Base-by-base conservation (phyloP, 2,888 invertebrate species). In the Deilephila porcellus region DNA sequence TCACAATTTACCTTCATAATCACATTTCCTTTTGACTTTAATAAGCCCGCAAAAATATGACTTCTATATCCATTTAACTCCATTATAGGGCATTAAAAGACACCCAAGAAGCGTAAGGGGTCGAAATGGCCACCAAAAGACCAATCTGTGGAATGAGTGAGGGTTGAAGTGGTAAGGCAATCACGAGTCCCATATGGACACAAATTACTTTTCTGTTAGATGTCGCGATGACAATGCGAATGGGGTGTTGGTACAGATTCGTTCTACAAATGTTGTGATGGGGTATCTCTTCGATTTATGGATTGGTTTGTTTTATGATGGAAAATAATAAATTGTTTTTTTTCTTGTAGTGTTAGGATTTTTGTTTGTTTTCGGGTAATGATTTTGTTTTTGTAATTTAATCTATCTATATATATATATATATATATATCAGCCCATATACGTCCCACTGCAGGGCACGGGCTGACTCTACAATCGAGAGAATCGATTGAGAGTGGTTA, bases 151-250 rank as follows among this genome's bases (percentile, higher is more conserved):
- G 80, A 82, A 79, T 81, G 80, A 85, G 86, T 85, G 87, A 88
- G 91, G 92, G 91, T 87, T 86, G 81, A 83, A 88, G 89, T 90
- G 87, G 90, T 92, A 89, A 91, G 92, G 93, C 93, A 93, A 94
- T 94, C 93, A 92, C 90, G 82, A 90, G 90, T 90, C 92, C 93
- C 94, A 94, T 94, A 94, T 94, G 94, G 94, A 85, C 91, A 92
- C 91, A 93, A 93, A 94, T 94, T 93, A 93, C 93, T 92, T 94
- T 91, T 88, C 89, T 88, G 88, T 89, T 88, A 79, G 83, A 90
- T 90, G 89, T 88, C 87, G 83, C 89, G 91, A 91, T 93, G 93
- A 93, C 93, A 92, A 88, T 87, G 86, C 83, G 88, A 84, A 90
- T 91, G 85, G 93, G 92, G 92, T 88, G 89, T 79, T 82, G 86